phyloP scores from a whole-genome alignment of 1,140 invertebrate species.

The Pseudomyrmex concolor region DNA sequence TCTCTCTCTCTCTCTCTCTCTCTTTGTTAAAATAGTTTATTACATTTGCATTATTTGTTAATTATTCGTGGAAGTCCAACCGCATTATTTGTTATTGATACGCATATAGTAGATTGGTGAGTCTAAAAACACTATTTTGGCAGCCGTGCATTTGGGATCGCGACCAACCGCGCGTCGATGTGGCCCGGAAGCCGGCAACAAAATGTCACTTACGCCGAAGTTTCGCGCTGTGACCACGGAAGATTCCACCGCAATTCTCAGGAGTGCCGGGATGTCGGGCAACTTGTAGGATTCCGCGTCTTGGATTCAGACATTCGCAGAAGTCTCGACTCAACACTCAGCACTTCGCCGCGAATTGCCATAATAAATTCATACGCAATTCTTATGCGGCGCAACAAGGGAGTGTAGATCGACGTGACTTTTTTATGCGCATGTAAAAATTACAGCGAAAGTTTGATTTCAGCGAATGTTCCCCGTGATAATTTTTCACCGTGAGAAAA shows the following conservation, averaged over 20 bases:
- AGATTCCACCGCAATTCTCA: constrained; percentile 67
- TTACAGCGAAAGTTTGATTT: constrained; percentile 38
- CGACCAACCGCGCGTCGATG: constrained; percentile 19
- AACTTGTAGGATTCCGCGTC: constrained; percentile 72
- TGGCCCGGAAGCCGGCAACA: constrained; percentile 30
- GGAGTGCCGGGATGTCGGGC: constrained; percentile 59
- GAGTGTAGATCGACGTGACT: constrained; percentile 50
- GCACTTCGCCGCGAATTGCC: constrained; percentile 62
- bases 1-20: no score
- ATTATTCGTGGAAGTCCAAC: constrained; percentile 12
- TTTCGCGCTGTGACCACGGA: constrained; percentile 66
- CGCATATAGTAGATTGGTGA: neutral
- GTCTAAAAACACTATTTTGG: neutral
- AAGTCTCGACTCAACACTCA: constrained; percentile 57
- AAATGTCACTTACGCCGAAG: constrained; percentile 64
- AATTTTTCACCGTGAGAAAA: neutral
- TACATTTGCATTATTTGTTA: constrained; percentile 37
- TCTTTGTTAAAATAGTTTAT: constrained; percentile 8
- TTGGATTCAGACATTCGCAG: constrained; percentile 63
- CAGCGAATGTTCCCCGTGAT: neutral
- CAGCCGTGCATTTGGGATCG: constrained; percentile 44
- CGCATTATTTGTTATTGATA: constrained; percentile 31
- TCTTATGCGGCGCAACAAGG: constrained; percentile 65
- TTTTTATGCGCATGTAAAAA: constrained; percentile 54
- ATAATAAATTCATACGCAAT: constrained; percentile 77